Conservation (phyloP, 2,113 vertebrate species). For the Rhynchopsitta pachyrhyncha region DNA sequence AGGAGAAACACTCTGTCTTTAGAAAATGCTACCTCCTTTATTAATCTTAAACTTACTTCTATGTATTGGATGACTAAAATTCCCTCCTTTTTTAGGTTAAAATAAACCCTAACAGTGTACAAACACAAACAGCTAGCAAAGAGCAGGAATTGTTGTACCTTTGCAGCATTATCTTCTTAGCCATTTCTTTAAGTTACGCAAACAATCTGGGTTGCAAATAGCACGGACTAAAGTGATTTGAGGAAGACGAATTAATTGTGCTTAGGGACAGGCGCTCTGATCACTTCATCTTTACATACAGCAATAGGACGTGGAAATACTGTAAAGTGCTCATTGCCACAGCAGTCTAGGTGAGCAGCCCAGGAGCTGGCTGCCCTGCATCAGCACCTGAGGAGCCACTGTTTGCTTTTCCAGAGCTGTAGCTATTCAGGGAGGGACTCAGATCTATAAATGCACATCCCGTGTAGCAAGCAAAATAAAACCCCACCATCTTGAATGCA, state of each 20-base stretch:
- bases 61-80: neutral
- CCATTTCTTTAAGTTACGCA: neutral
- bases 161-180: neutral
- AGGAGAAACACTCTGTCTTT: neutral
- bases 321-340: neutral
- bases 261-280: neutral
- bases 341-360: neutral
- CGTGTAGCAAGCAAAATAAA: neutral
- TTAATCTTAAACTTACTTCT: neutral
- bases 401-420: neutral
- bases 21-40: neutral
- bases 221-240: neutral
- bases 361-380: neutral
- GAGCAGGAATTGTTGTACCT: neutral
- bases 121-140: neutral
- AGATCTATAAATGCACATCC: neutral
- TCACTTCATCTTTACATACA: neutral
- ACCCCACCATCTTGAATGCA: neutral
- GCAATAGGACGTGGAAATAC: neutral
- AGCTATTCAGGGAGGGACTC: neutral
- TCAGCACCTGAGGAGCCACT: rapidly evolving
- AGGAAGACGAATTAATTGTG: neutral
- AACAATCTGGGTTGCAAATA: neutral
- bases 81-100: neutral
- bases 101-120: neutral